Conservation (phyloP, 2,888 invertebrate genomes). For the Coecobrya sp. region DNA sequence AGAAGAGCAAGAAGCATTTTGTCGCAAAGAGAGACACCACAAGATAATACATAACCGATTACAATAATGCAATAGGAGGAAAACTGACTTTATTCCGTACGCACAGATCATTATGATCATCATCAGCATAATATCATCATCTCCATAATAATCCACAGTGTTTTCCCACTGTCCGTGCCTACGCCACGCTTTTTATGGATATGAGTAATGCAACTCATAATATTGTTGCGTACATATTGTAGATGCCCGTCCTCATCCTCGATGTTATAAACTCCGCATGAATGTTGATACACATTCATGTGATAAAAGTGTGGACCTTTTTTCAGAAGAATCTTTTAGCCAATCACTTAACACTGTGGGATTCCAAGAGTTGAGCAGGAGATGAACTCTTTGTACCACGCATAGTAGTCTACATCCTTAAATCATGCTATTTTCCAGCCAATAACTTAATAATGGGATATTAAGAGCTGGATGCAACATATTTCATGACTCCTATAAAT, state of each 20-base stretch:
- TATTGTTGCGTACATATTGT: constrained; percentile 9
- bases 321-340: constrained; percentile 20
- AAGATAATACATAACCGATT: constrained; percentile 38
- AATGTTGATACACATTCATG: too few relatives aligned
- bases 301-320: constrained; percentile 2
- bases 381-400: constrained; percentile 72
- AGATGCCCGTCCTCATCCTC: constrained; percentile 6
- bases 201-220: not conserved
- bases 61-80: not conserved
- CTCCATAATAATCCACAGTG: not conserved
- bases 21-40: not conserved
- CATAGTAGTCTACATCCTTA: constrained; percentile 34
- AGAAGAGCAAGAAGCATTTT: not conserved
- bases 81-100: constrained; percentile 14
- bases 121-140: not conserved
- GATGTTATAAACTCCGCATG: not conserved
- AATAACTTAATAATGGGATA: constrained; percentile 53
- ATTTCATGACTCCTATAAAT: constrained; percentile 75
- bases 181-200: constrained; percentile 47
- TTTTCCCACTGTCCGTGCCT: constrained; percentile 41
- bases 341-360: constrained; percentile 30
- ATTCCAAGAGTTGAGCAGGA: constrained; percentile 54
- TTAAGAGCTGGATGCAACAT: constrained; percentile 45
- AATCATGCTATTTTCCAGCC: constrained; percentile 71
- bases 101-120: not conserved